These are phyloP conservation scores for Andrena dorsata DNA, from an alignment of 2,888 invertebrate species.

Conservation along the genomic window DNA sequence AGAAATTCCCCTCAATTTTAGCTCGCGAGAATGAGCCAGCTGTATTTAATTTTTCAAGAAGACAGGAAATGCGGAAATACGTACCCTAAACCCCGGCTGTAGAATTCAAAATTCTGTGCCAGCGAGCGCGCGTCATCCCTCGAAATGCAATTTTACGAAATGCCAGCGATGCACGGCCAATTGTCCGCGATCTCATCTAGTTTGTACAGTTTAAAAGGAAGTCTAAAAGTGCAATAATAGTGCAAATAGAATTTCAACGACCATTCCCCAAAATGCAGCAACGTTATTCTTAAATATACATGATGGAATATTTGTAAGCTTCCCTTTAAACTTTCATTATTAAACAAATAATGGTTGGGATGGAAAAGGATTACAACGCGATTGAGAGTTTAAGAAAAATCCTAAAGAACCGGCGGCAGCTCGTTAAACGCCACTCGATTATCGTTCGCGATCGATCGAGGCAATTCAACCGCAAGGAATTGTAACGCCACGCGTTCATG, in stretches of 20 bases:
- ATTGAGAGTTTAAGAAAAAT: neutral
- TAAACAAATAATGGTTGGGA: no score
- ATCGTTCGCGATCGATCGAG: conserved; percentile 7
- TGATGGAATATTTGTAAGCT: no score
- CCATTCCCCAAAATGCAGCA: no score
- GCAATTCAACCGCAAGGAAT: conserved; percentile 4
- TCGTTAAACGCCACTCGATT: neutral
- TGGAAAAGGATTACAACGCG: neutral
- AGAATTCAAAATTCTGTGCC: neutral
- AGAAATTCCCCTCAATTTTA: neutral
- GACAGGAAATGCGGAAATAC: neutral
- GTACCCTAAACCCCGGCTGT: neutral
- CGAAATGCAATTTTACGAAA: conserved; percentile 51
- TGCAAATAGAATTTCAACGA: no score
- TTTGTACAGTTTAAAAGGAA: neutral
- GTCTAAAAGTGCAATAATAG: neutral
- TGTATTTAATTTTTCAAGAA: neutral
- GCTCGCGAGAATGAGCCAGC: neutral
- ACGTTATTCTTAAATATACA: no score
- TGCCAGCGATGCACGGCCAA: conserved; percentile 47
- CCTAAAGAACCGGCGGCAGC: neutral
- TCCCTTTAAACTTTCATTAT: no score
- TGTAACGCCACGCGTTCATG: conserved; percentile 7
- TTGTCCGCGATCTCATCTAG: conserved; percentile 13
- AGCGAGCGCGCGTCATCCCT: conserved; percentile 14